Evolutionary conservation across 2,888 invertebrate genomes (phyloP), one percentile per base, ranked within the genome.

Genomic region (Alviniconcha strummeri): DNA sequence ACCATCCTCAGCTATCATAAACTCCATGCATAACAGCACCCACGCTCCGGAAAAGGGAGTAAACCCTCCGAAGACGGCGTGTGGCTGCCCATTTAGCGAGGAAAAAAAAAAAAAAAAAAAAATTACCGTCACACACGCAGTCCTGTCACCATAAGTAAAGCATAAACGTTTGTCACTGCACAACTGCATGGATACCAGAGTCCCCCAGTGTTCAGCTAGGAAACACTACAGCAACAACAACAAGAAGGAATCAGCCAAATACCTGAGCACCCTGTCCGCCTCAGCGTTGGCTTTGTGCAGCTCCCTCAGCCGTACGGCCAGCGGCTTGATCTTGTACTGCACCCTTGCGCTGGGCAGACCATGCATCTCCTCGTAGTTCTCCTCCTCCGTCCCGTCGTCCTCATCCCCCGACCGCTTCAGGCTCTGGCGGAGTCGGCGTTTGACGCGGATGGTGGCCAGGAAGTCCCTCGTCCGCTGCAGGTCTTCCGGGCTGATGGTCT

Each of bases 321-420:
- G 69, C 13, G 52, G n/a, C 78, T 78, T 78, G 55, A 78, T 64
- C 71, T 82, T 81, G 19, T 60, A 69, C 64, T 55, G 71, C 11
- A 36, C 81, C 69, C 79, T 57, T 71, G 69, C 15, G 54, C 83
- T 85, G 79, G 85, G 85, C 76, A 85, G n/a, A 52, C 85, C 85
- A 55, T 74, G 57, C 36, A 83, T 71, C 55, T 85, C 85, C 64
- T 74, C 78, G 54, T 83, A 71, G 6, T 69, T 55, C 55, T 78
- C 64, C 52, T 77, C 81, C 55, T 11, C 75, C n/a, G 67, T n/a
- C 56, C 52, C 71, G 9, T 17, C 76, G n/a, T 36, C 71, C 5
- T 55, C 52, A 8, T 0, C 74, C 9, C 60, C 75, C 36, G 52
- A 7, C 52, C 52, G 7, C 52, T 36, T 69, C 57, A 55, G 17